Percentiles rank a stretch among this genome's conserved stretches.
Conservation (phyloP, 1,140 invertebrate species). For the Philotrypesis tridentata region DNA sequence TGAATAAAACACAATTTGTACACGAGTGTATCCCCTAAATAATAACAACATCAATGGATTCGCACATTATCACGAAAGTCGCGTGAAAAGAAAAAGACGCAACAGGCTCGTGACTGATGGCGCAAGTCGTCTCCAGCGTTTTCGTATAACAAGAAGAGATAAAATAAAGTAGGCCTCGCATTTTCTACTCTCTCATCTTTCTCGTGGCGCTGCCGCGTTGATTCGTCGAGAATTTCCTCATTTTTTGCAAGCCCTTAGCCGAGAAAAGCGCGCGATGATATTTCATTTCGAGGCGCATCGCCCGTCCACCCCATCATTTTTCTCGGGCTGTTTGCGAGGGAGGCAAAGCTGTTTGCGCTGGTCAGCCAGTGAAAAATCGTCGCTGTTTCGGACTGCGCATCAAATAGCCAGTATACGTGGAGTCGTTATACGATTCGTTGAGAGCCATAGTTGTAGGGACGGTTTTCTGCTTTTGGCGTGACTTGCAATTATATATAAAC, state of each 20-base stretch:
- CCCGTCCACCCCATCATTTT: neutral
- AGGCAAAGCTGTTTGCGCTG: neutral
- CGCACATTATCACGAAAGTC: too few relatives aligned
- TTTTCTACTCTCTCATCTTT: constrained; percentile 36
- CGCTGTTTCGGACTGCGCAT: neutral
- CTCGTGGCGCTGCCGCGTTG: constrained; percentile 5
- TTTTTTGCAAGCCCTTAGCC: neutral
- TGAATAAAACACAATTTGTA: too few relatives aligned
- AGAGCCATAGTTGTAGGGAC: neutral
- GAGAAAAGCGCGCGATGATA: constrained; percentile 1
- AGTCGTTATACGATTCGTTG: neutral
- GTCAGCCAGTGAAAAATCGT: constrained; percentile 12
- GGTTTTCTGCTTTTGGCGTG: neutral
- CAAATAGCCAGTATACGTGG: neutral
- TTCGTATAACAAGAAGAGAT: neutral
- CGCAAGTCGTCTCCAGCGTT: neutral
- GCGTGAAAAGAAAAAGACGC: neutral
- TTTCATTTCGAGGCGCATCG: neutral
- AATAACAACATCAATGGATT: neutral
- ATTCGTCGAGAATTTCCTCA: neutral
- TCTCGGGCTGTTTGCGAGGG: neutral
- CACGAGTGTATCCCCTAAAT: too few relatives aligned
- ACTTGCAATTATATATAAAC: too few relatives aligned
- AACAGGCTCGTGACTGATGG: neutral
- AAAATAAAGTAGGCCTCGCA: neutral